A percentile compares a stretch with the other conserved stretches of the same genome.
Evolutionary conservation across 2,113 vertebrate genomes (phyloP).

Genomic region (Sprattus sprattus): DNA sequence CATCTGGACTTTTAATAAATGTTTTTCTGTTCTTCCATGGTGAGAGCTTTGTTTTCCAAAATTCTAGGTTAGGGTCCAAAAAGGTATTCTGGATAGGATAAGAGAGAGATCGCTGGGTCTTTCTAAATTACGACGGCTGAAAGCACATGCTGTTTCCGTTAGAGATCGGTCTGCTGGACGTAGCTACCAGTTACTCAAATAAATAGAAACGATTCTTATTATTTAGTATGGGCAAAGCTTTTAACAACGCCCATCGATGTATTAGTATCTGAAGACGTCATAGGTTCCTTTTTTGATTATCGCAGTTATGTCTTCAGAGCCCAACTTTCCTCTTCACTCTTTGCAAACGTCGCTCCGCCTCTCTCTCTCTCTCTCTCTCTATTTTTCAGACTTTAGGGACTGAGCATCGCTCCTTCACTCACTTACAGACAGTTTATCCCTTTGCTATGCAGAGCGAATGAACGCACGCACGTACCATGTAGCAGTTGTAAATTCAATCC

Average conservation of each 20-base stretch:
- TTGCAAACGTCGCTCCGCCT: background rate
- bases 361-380: conserved; percentile 1
- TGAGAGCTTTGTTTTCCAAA: background rate
- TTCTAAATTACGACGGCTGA: background rate
- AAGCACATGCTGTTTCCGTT: background rate
- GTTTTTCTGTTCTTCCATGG: background rate
- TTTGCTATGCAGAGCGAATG: background rate
- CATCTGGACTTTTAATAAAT: no score
- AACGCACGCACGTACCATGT: background rate
- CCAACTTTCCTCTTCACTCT: background rate
- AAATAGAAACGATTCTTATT: background rate
- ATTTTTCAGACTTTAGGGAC: background rate
- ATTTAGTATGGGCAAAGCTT: background rate
- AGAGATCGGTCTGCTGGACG: background rate
- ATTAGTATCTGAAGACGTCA: background rate
- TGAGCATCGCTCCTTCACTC: conserved; percentile 12
- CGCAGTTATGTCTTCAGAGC: background rate
- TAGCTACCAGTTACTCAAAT: background rate
- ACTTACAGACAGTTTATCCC: background rate
- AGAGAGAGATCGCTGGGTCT: background rate
- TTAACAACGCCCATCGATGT: background rate
- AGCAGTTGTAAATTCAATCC: background rate
- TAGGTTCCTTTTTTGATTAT: background rate
- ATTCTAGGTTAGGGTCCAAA: background rate
- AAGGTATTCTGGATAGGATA: background rate